These are phyloP conservation scores for Phlogophora meticulosa DNA, from an alignment of 2,888 invertebrate genomes.

Conservation along the genomic window DNA sequence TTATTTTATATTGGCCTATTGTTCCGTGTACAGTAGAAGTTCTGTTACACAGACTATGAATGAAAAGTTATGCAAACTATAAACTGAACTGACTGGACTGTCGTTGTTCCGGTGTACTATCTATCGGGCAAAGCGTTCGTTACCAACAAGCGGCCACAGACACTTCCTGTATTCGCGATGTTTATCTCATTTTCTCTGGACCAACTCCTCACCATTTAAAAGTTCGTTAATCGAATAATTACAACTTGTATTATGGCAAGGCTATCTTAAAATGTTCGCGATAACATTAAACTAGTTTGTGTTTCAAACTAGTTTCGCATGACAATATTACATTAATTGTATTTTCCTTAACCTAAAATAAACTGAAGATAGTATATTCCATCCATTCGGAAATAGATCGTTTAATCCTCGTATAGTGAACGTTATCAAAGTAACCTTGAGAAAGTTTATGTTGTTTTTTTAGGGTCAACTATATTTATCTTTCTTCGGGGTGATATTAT, in stretches of 20 bases:
- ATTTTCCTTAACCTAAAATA: background rate
- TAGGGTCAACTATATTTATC: slow-evolving; percentile 34
- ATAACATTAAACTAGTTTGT: background rate
- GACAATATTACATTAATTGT: background rate
- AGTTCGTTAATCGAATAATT: background rate
- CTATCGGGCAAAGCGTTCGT: slow-evolving; percentile 10
- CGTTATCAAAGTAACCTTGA: slow-evolving; percentile 42
- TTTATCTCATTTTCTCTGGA: background rate
- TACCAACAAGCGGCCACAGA: slow-evolving; percentile 12
- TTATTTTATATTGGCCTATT: slow-evolving; percentile 13
- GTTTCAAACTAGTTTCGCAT: too few species aligned
- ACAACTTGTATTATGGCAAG: background rate
- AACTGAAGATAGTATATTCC: background rate
- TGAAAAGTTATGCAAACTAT: slow-evolving; percentile 20
- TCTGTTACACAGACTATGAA: background rate
- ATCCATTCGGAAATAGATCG: slow-evolving; percentile 8
- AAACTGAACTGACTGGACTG: background rate
- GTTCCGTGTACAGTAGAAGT: background rate
- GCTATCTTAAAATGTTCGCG: background rate
- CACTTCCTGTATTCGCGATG: slow-evolving; percentile 15
- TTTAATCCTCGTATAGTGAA: slow-evolving; percentile 8
- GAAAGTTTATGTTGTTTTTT: slow-evolving; percentile 40
- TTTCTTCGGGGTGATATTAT: slow-evolving; percentile 9
- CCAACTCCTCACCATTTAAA: slow-evolving; percentile 2
- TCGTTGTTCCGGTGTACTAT: background rate